These are phyloP conservation scores for Buphagus erythrorhynchus DNA, from an alignment of 2,797 vertebrate genomes.

Conservation along the genomic window DNA sequence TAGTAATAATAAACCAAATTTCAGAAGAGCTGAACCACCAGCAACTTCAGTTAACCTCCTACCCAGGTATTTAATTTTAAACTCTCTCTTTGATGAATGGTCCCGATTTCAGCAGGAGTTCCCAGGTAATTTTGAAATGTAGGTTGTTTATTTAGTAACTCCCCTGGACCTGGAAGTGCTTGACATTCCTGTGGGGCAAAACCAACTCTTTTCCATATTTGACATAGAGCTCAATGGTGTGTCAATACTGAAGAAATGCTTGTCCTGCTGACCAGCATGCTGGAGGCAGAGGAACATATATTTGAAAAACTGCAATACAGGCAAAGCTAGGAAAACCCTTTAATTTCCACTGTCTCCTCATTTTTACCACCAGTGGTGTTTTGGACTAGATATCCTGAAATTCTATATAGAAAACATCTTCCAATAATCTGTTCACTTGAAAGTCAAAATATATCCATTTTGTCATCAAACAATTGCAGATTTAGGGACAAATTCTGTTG, in stretches of 20 bases:
- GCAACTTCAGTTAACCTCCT: not conserved
- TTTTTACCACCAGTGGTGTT: not conserved
- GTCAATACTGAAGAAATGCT: not conserved
- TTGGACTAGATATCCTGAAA: not conserved
- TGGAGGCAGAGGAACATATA: not conserved
- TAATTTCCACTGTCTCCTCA: not conserved
- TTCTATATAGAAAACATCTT: not conserved
- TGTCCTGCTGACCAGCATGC: not conserved
- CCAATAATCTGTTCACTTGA: not conserved
- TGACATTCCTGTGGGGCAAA: not conserved
- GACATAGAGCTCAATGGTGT: accelerated
- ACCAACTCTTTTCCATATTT: not conserved
- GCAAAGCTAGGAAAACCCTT: not conserved
- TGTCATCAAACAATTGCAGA: not conserved
- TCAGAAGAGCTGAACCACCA: not conserved
- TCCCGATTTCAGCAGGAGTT: not conserved
- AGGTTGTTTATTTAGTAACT: not conserved
- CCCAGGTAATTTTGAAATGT: conserved; percentile 21
- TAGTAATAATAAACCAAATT: not conserved
- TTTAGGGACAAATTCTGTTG: not conserved
- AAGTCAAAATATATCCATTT: not conserved
- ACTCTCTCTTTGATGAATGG: not conserved
- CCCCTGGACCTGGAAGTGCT: not conserved
- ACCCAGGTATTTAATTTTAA: not conserved
- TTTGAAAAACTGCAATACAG: not conserved